Conservation (phyloP, 1,140 invertebrate species). For the Drosophila biarmipes region DNA sequence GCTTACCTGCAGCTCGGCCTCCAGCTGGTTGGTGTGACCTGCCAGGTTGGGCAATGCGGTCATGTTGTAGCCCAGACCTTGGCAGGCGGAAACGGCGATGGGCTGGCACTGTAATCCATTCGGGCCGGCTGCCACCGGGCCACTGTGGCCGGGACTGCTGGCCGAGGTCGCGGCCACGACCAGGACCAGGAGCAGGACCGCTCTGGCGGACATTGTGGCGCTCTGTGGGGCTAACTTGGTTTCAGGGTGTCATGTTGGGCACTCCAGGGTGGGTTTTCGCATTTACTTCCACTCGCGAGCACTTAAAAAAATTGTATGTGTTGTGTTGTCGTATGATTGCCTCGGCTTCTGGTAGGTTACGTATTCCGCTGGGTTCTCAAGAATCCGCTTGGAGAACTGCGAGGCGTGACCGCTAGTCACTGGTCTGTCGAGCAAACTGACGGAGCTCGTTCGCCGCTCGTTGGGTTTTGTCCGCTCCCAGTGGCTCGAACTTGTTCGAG, state of each 20-base stretch:
- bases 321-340: not conserved
- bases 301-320: conserved; percentile 26
- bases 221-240: not conserved
- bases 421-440: conserved; percentile 12
- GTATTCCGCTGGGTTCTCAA: not conserved
- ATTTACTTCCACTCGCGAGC: conserved; percentile 8
- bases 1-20: conserved; percentile 89
- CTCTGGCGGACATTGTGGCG: not conserved
- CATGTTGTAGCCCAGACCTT: conserved; percentile 93
- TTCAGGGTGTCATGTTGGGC: conserved; percentile 12
- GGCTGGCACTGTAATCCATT: conserved; percentile 89
- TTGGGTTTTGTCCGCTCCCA: conserved; percentile 16
- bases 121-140: conserved; percentile 15
- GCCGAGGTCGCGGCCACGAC: not conserved
- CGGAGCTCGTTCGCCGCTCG: conserved; percentile 9
- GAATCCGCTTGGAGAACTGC: not conserved
- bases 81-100: conserved; percentile 92
- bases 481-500: conserved; percentile 3
- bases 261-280: not conserved
- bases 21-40: conserved; percentile 90
- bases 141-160: conserved; percentile 9
- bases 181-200: conserved; percentile 8
- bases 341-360: not conserved
- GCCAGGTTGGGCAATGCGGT: conserved; percentile 95
- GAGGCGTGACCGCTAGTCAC: not conserved